Percentiles rank a stretch among this genome's conserved stretches.
These are phyloP conservation scores for Drosophila oshimai DNA, from an alignment of 1,140 invertebrate genomes.

Conservation along the genomic window DNA sequence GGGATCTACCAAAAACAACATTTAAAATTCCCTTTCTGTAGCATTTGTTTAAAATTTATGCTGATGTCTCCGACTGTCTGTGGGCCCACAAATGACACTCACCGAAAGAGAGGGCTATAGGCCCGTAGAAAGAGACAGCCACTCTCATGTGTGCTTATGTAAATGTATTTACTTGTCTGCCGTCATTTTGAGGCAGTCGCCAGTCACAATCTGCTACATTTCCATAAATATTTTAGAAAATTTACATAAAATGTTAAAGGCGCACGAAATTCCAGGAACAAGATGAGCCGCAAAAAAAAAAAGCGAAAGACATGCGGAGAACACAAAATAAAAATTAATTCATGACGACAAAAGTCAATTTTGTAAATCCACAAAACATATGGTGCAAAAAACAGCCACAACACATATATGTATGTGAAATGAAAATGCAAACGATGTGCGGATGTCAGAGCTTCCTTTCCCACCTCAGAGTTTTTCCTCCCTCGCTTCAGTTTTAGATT, in stretches of 20 bases:
- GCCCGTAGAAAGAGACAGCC: background rate
- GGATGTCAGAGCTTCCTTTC: conserved; percentile 7
- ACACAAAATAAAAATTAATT: conserved; percentile 64
- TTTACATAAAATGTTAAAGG: conserved; percentile 75
- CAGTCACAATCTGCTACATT: conserved; percentile 77
- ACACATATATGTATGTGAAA: conserved; percentile 34
- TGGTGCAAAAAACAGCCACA: conserved; percentile 40
- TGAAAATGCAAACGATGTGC: conserved; percentile 67
- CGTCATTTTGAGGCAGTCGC: conserved; percentile 71
- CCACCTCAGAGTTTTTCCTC: background rate
- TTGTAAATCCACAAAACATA: conserved; percentile 73
- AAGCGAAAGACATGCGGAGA: background rate
- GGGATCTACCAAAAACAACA: conserved; percentile 44
- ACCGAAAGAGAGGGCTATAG: background rate
- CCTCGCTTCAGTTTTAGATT: background rate
- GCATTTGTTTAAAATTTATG: conserved; percentile 80
- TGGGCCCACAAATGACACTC: conserved; percentile 28
- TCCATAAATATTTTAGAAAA: conserved; percentile 79
- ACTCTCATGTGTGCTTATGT: conserved; percentile 49
- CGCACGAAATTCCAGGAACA: conserved; percentile 25
- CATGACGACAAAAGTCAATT: conserved; percentile 78
- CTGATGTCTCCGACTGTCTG: conserved; percentile 71
- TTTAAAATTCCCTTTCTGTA: conserved; percentile 75
- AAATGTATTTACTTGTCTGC: conserved; percentile 75
- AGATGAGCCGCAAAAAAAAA: conserved; percentile 25